phyloP scores from a whole-genome alignment of 2,797 vertebrate species.

The Manis javanica region DNA sequence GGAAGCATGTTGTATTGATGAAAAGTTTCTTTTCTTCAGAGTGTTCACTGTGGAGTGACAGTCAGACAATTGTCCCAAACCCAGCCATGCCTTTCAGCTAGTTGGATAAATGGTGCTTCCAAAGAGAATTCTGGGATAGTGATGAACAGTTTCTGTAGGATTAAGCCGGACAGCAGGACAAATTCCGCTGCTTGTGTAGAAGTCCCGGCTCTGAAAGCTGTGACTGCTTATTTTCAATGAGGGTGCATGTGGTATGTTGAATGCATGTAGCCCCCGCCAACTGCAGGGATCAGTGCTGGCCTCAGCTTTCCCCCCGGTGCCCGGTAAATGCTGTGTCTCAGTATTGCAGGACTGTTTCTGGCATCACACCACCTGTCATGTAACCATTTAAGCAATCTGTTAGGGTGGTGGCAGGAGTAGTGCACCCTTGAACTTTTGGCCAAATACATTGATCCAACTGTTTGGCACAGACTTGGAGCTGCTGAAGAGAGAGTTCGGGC shows the following conservation, averaged over 20 bases:
- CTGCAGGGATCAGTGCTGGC: not conserved
- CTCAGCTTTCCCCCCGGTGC: not conserved
- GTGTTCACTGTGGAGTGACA: not conserved
- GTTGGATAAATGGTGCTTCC: not conserved
- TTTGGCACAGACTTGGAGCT: not conserved
- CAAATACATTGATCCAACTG: not conserved
- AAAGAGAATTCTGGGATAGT: not conserved
- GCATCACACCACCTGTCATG: not conserved
- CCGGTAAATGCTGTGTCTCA: not conserved
- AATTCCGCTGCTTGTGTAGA: not conserved
- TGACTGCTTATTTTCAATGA: not conserved
- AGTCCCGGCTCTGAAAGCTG: not conserved
- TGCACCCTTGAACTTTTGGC: not conserved
- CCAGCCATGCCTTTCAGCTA: not conserved
- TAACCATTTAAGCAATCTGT: not conserved
- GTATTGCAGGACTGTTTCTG: not conserved
- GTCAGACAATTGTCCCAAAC: not conserved
- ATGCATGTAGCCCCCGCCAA: not conserved
- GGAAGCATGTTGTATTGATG: not conserved
- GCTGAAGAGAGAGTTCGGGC: not conserved
- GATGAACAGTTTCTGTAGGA: not conserved
- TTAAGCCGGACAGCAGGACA: not conserved
- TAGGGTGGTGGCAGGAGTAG: not conserved
- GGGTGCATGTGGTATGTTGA: rapidly evolving
- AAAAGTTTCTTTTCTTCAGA: not conserved